Evolutionary conservation across 2,888 invertebrate genomes (phyloP).

Genomic region (Anaspis maculata): DNA sequence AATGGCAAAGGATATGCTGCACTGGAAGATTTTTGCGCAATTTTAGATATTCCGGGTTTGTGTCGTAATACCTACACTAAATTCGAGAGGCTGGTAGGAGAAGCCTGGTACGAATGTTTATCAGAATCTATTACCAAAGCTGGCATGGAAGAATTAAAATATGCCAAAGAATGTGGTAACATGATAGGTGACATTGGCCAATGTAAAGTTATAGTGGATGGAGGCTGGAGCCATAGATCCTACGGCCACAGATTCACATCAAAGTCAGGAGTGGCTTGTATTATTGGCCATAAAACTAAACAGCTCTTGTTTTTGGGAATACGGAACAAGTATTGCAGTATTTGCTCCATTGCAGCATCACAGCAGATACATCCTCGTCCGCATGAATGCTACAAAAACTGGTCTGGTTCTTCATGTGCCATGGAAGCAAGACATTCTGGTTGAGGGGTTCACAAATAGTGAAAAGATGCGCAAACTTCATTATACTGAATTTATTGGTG

Average conservation of each 20-base stretch:
- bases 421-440: conserved; percentile 18
- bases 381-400: conserved; percentile 19
- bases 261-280: conserved; percentile 12
- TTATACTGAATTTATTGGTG: conserved; percentile 14
- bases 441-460: conserved; percentile 15
- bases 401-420: conserved; percentile 12
- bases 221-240: conserved; percentile 13
- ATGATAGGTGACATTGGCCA: neutral
- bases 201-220: conserved; percentile 8
- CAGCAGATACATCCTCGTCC: too few species aligned
- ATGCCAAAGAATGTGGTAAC: too few species aligned
- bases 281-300: conserved; percentile 17
- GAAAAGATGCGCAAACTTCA: conserved; percentile 10
- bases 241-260: conserved; percentile 14
- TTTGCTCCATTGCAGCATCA: too few species aligned
- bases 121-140: too few species aligned
- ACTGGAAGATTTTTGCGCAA: neutral
- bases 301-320: too few species aligned
- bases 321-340: too few species aligned
- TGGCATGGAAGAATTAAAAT: too few species aligned
- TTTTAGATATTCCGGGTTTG: neutral
- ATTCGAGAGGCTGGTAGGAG: neutral
- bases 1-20: neutral
- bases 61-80: neutral
- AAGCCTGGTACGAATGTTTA: neutral